Evolutionary conservation across 2,888 invertebrate genomes (phyloP).

Genomic region (Blastobasis adustella): DNA sequence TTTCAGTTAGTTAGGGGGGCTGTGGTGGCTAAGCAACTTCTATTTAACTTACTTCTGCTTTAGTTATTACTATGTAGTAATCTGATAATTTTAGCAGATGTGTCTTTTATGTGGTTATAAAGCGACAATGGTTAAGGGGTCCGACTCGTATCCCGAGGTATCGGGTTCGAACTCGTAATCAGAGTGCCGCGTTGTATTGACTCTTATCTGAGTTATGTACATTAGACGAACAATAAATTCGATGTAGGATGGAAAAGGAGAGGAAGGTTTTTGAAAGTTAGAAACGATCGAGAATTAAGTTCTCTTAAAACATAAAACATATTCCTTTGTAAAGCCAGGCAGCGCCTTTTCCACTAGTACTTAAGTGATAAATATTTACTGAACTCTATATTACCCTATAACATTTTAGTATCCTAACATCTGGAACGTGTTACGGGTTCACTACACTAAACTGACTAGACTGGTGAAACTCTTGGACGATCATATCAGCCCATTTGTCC

Average conservation of each 20-base stretch:
- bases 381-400: background rate
- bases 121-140: no score
- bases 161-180: no score
- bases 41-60: background rate
- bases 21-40: background rate
- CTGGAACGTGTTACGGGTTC: constrained; percentile 4
- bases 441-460: constrained; percentile 4
- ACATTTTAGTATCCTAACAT: constrained; percentile 6
- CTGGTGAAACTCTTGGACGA: constrained; percentile 3
- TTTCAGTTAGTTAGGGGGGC: background rate
- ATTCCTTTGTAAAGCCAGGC: background rate
- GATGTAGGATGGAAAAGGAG: background rate
- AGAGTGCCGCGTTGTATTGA: no score
- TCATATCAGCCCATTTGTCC: constrained; percentile 1
- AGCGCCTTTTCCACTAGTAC: background rate
- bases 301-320: background rate
- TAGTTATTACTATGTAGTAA: background rate
- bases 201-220: no score
- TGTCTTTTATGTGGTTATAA: background rate
- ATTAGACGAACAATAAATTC: background rate
- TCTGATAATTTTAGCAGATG: background rate
- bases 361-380: background rate
- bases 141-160: no score
- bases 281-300: background rate
- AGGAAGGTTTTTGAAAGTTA: background rate